Evolutionary conservation across 2,888 invertebrate species (phyloP), one percentile per base, ranked within the genome.

Genomic region (Carcina quercana): DNA sequence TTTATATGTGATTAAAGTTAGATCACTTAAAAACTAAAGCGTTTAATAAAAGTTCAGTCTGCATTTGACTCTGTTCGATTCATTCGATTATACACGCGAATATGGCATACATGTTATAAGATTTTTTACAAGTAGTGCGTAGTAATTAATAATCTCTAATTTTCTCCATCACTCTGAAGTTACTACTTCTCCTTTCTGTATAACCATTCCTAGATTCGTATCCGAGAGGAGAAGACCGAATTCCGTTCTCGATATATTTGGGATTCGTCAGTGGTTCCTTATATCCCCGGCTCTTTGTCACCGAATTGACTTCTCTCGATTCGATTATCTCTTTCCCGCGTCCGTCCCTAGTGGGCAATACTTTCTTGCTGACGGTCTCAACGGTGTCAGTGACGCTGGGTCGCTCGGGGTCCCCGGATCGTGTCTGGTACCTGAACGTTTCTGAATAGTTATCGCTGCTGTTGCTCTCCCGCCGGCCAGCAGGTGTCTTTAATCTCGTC

Each of bases 361-460:
- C 86, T 69, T 90, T 90, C 68, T 90, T 91, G 44, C 87, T 87
- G 48, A 89, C 87, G 25, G 87, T 91, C 58, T 90, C 88, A 10
- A 90, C 89, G 1, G 89, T 90, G 53, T 91, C 89, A 13, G 91
- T 91, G 32, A 91, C 85, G 51, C 88, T 88, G 12, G 91, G 90
- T 43, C 89, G 72, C 32, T 85, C 73, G 1, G 90, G 90, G 61
- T 91, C 88, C 35, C 88, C 89, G 5, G 87, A 87, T 40, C 88
- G 86, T 8, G 89, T 89, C 5, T 88, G 88, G 43, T 90, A 89
- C 52, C 89, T 87, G 52, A 89, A 90, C 0, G 90, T 90, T 66
- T 91, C 91, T 1, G 90, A 89, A 59, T 86, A 91, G 55, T 91
- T 90, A 40, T 90, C 90, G 42, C 88, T 89, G 45, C 88, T 89